Percentiles rank a stretch among this genome's conserved stretches.
Conservation (phyloP, 2,888 invertebrate genomes). For the Masnerella sp. region DNA sequence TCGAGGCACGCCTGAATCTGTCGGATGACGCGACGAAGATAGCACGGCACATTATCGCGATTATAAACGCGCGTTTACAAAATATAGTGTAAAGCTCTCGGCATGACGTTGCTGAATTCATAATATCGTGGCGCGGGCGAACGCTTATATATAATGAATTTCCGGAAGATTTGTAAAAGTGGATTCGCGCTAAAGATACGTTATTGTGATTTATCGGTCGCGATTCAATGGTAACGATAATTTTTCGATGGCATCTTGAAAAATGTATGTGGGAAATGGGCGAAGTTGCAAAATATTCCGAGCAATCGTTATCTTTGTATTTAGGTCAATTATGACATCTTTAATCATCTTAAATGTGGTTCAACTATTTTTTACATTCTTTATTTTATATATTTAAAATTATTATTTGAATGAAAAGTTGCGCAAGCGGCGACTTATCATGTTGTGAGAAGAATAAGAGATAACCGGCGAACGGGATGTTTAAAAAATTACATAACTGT, state of each 20-base stretch:
- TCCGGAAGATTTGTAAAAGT: slow-evolving; percentile 27
- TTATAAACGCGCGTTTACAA: slow-evolving; percentile 65
- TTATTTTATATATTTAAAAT: no score
- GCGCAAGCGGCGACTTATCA: slow-evolving; percentile 41
- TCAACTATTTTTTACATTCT: no score
- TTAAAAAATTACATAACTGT: slow-evolving; percentile 41
- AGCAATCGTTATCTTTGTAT: slow-evolving; percentile 36
- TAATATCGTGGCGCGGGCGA: slow-evolving; percentile 8
- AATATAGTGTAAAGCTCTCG: slow-evolving; percentile 64
- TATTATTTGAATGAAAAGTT: slow-evolving; percentile 7
- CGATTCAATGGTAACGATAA: neutral
- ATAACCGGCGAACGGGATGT: slow-evolving; percentile 31
- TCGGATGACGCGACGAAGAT: slow-evolving; percentile 52
- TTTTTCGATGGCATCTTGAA: neutral
- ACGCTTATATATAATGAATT: slow-evolving; percentile 28
- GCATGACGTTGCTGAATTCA: slow-evolving; percentile 59
- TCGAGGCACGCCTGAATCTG: slow-evolving; percentile 50
- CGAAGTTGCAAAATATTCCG: slow-evolving; percentile 6
- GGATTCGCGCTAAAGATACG: slow-evolving; percentile 8
- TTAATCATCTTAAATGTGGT: slow-evolving; percentile 35
- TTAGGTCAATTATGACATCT: slow-evolving; percentile 47
- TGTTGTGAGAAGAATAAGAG: slow-evolving; percentile 35
- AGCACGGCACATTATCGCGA: slow-evolving; percentile 57
- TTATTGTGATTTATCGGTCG: slow-evolving; percentile 2
- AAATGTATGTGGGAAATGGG: slow-evolving; percentile 1